Percentiles rank a stretch among this genome's conserved stretches.
These are phyloP conservation scores for Gila orcuttii DNA, from an alignment of 2,113 vertebrate genomes.

Conservation along the genomic window DNA sequence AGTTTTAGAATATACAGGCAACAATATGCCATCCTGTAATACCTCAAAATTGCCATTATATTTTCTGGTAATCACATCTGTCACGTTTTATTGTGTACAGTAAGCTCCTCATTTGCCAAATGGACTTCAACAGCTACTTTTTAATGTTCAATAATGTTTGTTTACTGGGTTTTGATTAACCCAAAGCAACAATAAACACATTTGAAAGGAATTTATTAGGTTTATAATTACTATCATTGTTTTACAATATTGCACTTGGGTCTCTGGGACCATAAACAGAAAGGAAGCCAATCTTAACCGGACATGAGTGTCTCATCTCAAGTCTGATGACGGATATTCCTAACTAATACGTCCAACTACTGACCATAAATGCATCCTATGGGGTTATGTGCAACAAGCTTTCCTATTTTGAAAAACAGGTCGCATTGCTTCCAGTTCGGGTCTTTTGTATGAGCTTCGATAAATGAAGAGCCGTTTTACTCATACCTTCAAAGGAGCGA, in stretches of 20 bases:
- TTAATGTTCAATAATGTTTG: background rate
- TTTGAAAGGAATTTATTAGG: background rate
- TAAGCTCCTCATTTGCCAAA: no score
- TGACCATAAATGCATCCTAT: background rate
- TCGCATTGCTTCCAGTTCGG: no score
- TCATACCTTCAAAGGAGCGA: no score
- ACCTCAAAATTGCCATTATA: no score
- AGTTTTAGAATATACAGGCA: background rate
- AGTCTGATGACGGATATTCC: background rate
- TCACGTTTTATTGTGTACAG: background rate
- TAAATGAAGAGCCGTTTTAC: no score
- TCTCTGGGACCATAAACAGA: background rate
- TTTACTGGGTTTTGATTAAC: background rate
- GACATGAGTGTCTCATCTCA: background rate
- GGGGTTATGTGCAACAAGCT: no score
- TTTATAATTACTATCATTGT: background rate
- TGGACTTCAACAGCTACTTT: background rate
- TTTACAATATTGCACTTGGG: background rate
- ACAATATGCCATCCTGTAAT: no score
- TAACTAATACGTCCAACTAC: background rate
- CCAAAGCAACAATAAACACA: background rate
- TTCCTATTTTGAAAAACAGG: no score
- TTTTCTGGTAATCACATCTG: no score
- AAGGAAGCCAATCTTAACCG: background rate
- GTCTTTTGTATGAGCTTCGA: no score